phyloP scores from a whole-genome alignment of 23 tunicate genomes.

The Corella eumyota region DNA sequence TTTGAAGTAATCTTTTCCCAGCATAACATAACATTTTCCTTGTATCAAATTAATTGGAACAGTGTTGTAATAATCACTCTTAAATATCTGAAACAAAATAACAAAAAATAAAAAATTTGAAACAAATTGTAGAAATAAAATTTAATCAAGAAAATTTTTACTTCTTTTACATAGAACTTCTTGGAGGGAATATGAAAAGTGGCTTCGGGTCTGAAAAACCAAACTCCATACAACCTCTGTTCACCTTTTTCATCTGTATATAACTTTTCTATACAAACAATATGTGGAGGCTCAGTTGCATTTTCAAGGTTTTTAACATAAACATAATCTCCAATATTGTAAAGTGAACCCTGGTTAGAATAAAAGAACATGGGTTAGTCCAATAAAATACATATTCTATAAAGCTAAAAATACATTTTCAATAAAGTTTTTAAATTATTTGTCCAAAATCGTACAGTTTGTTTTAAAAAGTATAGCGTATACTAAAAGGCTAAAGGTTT shows the following conservation, averaged over 20 bases:
- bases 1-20: constrained; percentile 68
- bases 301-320: constrained; percentile 66
- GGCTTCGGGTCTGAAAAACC: constrained; percentile 69
- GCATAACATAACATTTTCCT: constrained; percentile 82
- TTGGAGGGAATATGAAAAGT: constrained; percentile 54
- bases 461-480: too few relatives aligned
- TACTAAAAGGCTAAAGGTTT: too few relatives aligned
- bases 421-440: too few relatives aligned
- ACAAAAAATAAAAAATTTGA: neutral
- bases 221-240: constrained; percentile 60
- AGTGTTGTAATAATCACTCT: constrained; percentile 84
- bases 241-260: constrained; percentile 71
- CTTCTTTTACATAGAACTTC: constrained; percentile 76
- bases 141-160: constrained; percentile 10
- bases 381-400: neutral
- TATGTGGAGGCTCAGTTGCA: constrained; percentile 24
- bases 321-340: constrained; percentile 75
- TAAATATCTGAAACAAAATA: constrained; percentile 59
- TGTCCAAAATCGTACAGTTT: too few relatives aligned
- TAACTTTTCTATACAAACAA: constrained; percentile 70
- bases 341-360: constrained; percentile 41
- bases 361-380: neutral
- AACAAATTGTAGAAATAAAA: too few relatives aligned
- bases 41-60: constrained; percentile 44
- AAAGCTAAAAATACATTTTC: neutral